phyloP scores from a whole-genome alignment of 1,140 invertebrate species.

The Gryllus bimaculatus region DNA sequence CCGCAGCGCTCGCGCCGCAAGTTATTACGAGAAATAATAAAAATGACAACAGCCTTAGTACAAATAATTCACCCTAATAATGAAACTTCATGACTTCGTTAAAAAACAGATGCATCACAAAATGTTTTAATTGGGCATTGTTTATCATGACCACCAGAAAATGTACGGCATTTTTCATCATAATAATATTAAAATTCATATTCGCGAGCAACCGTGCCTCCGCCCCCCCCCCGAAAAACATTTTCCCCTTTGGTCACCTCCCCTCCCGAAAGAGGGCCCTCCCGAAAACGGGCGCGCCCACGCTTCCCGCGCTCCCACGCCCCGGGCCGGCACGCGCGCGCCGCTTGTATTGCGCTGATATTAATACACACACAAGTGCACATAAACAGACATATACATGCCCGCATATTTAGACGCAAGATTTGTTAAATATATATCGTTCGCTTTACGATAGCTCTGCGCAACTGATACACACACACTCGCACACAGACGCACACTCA shows the following conservation, averaged over 20 bases:
- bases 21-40: background rate
- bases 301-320: background rate
- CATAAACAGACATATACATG: conserved; percentile 5
- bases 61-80: conserved; percentile 5
- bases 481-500: background rate
- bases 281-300: background rate
- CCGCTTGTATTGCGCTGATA: background rate
- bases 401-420: background rate
- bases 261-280: background rate
- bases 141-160: conserved; percentile 4
- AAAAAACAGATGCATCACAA: conserved; percentile 2
- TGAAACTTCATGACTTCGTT: conserved; percentile 1
- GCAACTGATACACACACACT: background rate
- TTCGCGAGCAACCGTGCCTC: background rate
- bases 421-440: background rate
- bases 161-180: background rate
- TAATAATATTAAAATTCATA: conserved; percentile 6
- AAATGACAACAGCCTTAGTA: background rate
- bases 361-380: conserved; percentile 4
- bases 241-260: background rate
- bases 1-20: background rate
- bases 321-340: background rate
- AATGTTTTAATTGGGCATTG: conserved; percentile 5
- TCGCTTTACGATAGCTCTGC: conserved; percentile 3
- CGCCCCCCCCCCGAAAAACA: background rate